phyloP scores from a whole-genome alignment of 2,888 invertebrate species.

The Apamea crenata region DNA sequence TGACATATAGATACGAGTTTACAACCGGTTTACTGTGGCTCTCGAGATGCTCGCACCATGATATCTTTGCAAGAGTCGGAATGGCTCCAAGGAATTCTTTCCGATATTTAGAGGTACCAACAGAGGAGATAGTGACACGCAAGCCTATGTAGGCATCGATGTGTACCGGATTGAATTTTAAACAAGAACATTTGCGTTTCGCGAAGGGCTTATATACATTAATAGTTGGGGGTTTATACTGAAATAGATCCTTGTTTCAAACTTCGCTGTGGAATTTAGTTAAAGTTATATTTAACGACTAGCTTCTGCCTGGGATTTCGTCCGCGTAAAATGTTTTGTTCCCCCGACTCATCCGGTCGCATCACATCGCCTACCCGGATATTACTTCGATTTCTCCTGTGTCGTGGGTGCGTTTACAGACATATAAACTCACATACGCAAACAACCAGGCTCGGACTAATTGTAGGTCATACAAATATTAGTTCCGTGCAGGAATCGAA shows the following conservation, averaged over 20 bases:
- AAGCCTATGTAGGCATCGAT: conserved; percentile 63
- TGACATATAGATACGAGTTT: conserved; percentile 72
- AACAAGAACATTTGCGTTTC: conserved; percentile 57
- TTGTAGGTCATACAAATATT: too few species aligned
- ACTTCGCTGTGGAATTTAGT: background rate
- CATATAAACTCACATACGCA: too few species aligned
- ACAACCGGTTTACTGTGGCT: conserved; percentile 72
- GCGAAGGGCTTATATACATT: conserved; percentile 44
- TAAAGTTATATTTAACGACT: background rate
- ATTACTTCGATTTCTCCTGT: too few species aligned
- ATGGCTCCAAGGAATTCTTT: conserved; percentile 68
- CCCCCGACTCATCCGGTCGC: too few species aligned
- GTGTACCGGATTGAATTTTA: conserved; percentile 60
- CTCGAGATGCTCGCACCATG: conserved; percentile 67
- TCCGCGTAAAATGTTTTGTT: too few species aligned
- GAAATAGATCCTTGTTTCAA: background rate
- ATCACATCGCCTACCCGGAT: too few species aligned
- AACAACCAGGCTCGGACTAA: too few species aligned
- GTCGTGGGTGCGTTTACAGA: too few species aligned
- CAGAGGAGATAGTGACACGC: conserved; percentile 72
- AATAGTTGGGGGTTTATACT: conserved; percentile 15
- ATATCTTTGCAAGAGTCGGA: conserved; percentile 71
- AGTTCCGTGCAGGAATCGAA: too few species aligned
- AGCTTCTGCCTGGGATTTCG: too few species aligned
- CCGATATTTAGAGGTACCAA: conserved; percentile 70